Evolutionary conservation across 2,888 invertebrate genomes (phyloP), one percentile per base, ranked within the genome.

Genomic region (Zygothrica quintamaculata): DNA sequence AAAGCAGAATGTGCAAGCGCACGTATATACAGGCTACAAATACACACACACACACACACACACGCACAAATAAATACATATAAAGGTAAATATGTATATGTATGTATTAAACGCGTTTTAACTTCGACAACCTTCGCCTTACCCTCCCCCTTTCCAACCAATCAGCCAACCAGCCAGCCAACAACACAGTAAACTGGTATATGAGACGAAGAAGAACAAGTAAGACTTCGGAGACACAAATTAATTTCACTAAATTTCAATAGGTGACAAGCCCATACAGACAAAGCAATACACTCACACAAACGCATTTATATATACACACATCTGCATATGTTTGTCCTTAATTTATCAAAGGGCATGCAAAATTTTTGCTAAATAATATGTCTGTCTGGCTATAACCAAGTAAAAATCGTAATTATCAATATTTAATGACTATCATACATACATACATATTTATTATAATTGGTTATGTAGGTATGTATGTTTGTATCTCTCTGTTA

Each of bases 41-140:
- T 15, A 39, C 25, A 16, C 8, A 36, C 15, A 1, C 1, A 15
- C 25, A 29, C 16, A n/a, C n/a, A 42, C 12, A 69, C 36, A 9
- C n/a, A n/a, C n/a, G n/a, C n/a, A n/a, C n/a, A n/a, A n/a, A n/a
- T n/a, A n/a, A n/a, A n/a, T n/a, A n/a, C n/a, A n/a, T n/a, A 6
- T 36, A 26, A 46, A 61, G 42, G 51, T 67, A 31, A 22, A 18
- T 47, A 37, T 12, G 8, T 16, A 12, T n/a, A 25, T 12, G 13
- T 43, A 8, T 18, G 58, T 64, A 75, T 76, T 87, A 82, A 87
- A 86, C 81, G 81, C 87, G 87, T 81, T 86, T 81, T 86, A 81
- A 59, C 67, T 66, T 72, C 60, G 34, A 50, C 72, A 67, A 31
- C 50, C 55, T 60, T 50, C 52, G 39, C n/a, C n/a, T 56, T 58